Evolutionary conservation across 2,888 invertebrate species (phyloP).

Genomic region (Eugnorisma glareosa): DNA sequence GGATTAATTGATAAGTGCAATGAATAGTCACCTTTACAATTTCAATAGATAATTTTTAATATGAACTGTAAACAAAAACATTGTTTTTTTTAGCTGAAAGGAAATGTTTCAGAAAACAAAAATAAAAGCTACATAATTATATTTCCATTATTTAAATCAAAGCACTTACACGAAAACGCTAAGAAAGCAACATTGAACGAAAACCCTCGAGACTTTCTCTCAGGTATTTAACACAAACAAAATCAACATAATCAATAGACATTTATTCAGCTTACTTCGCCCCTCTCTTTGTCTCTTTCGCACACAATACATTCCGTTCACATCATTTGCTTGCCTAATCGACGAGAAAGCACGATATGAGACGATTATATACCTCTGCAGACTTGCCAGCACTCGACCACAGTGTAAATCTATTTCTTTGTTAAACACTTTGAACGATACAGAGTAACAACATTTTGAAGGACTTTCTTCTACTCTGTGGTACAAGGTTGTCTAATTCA

Average conservation of each 20-base stretch:
- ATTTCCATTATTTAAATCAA: conserved; percentile 31
- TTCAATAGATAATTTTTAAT: too few species aligned
- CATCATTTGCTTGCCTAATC: conserved; percentile 83
- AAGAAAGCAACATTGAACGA: conserved; percentile 29
- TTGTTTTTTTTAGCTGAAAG: neutral
- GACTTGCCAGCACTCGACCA: conserved; percentile 53
- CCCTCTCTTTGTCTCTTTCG: conserved; percentile 73
- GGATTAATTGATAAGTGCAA: conserved; percentile 3
- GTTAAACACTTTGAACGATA: neutral
- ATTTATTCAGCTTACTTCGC: conserved; percentile 73
- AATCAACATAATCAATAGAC: conserved; percentile 69
- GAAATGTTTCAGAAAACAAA: neutral
- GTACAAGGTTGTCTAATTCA: conserved; percentile 35
- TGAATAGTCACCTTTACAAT: neutral
- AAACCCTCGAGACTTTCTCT: conserved; percentile 31
- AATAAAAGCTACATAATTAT: conserved; percentile 3
- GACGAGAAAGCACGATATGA: conserved; percentile 83
- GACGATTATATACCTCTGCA: conserved; percentile 75
- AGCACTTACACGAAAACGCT: conserved; percentile 13
- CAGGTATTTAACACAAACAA: conserved; percentile 63
- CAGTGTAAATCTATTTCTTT: conserved; percentile 51
- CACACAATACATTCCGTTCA: conserved; percentile 78
- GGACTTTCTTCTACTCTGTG: conserved; percentile 60
- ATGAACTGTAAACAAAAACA: neutral
- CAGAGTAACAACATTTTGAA: conserved; percentile 22